Evolutionary conservation across 2,888 invertebrate genomes (phyloP).

Genomic region (Beris chalybata): DNA sequence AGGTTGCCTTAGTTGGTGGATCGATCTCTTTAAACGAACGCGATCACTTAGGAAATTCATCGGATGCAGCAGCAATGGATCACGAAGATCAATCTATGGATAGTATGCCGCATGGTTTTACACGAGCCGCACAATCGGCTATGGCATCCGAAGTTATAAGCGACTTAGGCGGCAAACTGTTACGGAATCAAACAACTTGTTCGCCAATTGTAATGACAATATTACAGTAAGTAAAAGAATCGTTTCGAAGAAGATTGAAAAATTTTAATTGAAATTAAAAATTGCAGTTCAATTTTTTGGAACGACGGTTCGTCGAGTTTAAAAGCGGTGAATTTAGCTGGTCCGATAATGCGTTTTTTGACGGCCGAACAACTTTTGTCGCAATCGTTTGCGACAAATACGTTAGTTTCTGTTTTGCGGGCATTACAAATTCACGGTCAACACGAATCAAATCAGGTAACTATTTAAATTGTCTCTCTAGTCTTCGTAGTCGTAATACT

Average conservation of each 20-base stretch:
- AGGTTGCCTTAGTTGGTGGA: slow-evolving; percentile 75
- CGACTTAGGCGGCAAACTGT: slow-evolving; percentile 75
- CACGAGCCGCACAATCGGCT: slow-evolving; percentile 55
- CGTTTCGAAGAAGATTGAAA: neutral
- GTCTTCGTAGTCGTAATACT: neutral
- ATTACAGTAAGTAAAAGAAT: slow-evolving; percentile 54
- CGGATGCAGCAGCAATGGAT: slow-evolving; percentile 60
- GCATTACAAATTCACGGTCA: slow-evolving; percentile 86
- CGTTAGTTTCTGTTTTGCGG: slow-evolving; percentile 75
- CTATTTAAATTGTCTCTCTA: neutral
- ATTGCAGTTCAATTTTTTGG: slow-evolving; percentile 73
- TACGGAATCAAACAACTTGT: slow-evolving; percentile 67
- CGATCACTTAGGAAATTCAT: slow-evolving; percentile 45
- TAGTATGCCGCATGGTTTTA: slow-evolving; percentile 61
- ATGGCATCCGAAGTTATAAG: slow-evolving; percentile 74
- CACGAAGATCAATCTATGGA: slow-evolving; percentile 72
- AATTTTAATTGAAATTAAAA: slow-evolving; percentile 3
- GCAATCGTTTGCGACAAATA: slow-evolving; percentile 69
- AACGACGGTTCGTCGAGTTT: slow-evolving; percentile 81
- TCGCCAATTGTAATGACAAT: slow-evolving; percentile 67
- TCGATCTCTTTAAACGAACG: slow-evolving; percentile 58
- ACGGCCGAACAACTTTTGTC: slow-evolving; percentile 65
- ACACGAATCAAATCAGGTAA: slow-evolving; percentile 84
- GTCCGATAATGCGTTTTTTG: slow-evolving; percentile 70
- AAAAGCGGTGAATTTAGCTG: slow-evolving; percentile 74